These are phyloP conservation scores for Patiria miniata DNA, from an alignment of 35 echinoderm and acorn worm genomes.

Conservation along the genomic window DNA sequence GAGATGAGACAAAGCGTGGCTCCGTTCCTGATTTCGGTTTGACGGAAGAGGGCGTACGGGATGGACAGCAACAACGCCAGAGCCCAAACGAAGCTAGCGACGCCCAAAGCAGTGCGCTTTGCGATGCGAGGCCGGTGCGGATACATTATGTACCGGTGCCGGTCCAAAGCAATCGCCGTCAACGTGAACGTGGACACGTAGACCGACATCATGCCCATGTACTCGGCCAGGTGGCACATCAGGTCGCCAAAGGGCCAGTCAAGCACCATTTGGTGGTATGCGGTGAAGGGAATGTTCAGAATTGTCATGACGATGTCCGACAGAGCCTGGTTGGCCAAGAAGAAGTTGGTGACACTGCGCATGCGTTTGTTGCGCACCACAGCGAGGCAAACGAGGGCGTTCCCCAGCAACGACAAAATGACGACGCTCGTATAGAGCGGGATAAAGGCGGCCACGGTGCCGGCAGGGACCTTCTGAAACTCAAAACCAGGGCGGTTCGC, in stretches of 20 bases:
- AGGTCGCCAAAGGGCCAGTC: slow-evolving; percentile 68
- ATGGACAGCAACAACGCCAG: slow-evolving; percentile 55
- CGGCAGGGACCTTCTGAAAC: too few species aligned
- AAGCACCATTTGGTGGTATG: slow-evolving; percentile 50
- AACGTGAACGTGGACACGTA: slow-evolving; percentile 87
- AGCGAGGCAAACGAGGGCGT: slow-evolving; percentile 71
- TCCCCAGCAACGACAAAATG: slow-evolving; percentile 75
- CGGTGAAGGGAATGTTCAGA: slow-evolving; percentile 85
- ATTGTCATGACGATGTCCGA: slow-evolving; percentile 90
- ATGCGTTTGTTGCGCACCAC: slow-evolving; percentile 68
- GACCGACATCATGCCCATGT: slow-evolving; percentile 67
- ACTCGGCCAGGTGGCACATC: slow-evolving; percentile 80
- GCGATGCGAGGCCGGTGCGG: slow-evolving; percentile 80
- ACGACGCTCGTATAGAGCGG: slow-evolving; percentile 2
- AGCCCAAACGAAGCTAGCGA: slow-evolving; percentile 64
- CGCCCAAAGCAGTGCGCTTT: slow-evolving; percentile 64
- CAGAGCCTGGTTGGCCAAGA: slow-evolving; percentile 83
- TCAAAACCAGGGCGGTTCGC: too few species aligned
- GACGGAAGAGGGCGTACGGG: slow-evolving; percentile 3
- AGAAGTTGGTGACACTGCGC: slow-evolving; percentile 91
- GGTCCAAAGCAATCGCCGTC: slow-evolving; percentile 81
- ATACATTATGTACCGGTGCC: slow-evolving; percentile 81
- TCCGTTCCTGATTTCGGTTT: background rate
- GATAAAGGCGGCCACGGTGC: too few species aligned
- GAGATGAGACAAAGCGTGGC: slow-evolving; percentile 15